Percentiles rank a stretch among this genome's conserved stretches.
phyloP scores from a whole-genome alignment of 2,888 invertebrate genomes.

The Dryadula phaetusa region DNA sequence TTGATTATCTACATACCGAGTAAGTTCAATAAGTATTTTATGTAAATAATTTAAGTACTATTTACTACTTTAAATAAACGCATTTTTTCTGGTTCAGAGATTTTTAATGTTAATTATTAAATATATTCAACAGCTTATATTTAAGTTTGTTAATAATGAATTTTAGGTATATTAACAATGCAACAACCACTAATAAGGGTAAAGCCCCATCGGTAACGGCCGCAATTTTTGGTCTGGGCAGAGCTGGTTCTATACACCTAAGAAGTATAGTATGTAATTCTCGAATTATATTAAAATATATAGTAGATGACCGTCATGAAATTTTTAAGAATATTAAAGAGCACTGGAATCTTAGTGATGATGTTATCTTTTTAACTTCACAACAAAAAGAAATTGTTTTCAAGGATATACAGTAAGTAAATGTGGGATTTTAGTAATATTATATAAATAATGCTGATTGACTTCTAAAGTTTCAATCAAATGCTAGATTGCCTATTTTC shows the following conservation, averaged over 20 bases:
- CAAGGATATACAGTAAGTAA: conserved; percentile 79
- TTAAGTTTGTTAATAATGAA: too few relatives aligned
- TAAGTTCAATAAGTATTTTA: conserved; percentile 55
- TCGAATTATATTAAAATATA: conserved; percentile 79
- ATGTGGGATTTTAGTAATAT: not conserved
- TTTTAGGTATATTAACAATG: conserved; percentile 72
- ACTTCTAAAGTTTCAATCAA: too few relatives aligned
- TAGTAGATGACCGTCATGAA: conserved; percentile 81
- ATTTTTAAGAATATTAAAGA: conserved; percentile 72
- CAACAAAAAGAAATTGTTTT: conserved; percentile 77
- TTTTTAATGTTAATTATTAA: too few relatives aligned
- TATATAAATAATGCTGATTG: not conserved
- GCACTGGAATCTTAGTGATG: conserved; percentile 78
- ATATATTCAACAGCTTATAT: too few relatives aligned
- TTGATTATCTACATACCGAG: conserved; percentile 78
- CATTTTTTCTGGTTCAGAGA: too few relatives aligned
- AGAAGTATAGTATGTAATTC: conserved; percentile 74
- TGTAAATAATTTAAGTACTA: not conserved
- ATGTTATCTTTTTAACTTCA: conserved; percentile 75
- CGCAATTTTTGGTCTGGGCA: conserved; percentile 85
- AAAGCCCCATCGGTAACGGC: conserved; percentile 62
- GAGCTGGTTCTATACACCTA: conserved; percentile 86
- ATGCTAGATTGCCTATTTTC: too few relatives aligned
- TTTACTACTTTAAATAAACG: too few relatives aligned
- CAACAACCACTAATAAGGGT: conserved; percentile 56